Conservation (phyloP, 2,113 vertebrate genomes). For the Ammospiza caudacuta region DNA sequence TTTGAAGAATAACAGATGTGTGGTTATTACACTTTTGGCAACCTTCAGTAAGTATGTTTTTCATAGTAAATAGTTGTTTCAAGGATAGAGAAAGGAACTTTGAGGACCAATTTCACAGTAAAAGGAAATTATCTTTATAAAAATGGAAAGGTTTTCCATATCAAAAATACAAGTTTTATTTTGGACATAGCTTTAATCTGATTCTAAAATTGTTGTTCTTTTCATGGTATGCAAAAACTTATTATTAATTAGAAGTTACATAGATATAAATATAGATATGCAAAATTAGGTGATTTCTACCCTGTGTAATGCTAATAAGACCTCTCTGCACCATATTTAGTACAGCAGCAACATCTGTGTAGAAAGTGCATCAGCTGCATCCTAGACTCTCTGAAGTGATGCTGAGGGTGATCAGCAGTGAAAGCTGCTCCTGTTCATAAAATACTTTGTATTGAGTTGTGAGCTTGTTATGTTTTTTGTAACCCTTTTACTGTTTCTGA, state of each 20-base stretch:
- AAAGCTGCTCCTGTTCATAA: not conserved
- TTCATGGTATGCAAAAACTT: not conserved
- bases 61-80: not conserved
- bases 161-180: not conserved
- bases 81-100: not conserved
- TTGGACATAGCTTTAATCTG: not conserved
- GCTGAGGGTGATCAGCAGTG: not conserved
- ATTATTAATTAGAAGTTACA: not conserved
- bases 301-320: not conserved
- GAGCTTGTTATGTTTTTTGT: not conserved
- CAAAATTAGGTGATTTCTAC: not conserved
- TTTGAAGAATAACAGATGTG: slow-evolving; percentile 47
- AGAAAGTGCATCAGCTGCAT: not conserved
- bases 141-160: not conserved
- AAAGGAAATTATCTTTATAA: not conserved
- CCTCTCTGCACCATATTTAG: not conserved
- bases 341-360: not conserved
- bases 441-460: not conserved
- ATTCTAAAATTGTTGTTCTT: not conserved
- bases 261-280: not conserved
- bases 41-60: not conserved
- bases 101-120: not conserved
- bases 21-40: slow-evolving; percentile 6
- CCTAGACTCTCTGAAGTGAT: not conserved
- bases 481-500: not conserved